Base-by-base conservation (phyloP, 2,888 invertebrate species). In the Zeuzera pyrina region DNA sequence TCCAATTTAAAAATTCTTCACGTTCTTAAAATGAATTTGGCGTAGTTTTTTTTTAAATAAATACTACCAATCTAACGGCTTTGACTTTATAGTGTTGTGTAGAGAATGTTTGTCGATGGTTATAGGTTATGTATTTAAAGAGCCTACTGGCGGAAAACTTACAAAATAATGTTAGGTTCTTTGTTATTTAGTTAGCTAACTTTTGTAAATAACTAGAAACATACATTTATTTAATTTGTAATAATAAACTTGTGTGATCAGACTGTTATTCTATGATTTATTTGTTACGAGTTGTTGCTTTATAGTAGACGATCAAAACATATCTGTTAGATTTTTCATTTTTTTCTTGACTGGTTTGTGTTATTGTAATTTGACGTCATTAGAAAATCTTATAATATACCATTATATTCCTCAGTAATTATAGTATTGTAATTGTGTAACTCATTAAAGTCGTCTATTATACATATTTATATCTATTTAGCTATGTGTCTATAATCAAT, bases 171-270 rank as follows among this genome's bases (percentile, higher is more conserved):
- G 48, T 71, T 76, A 78, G 61, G 71, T 68, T 73, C 67, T 70
- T 79, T 83, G 83, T 83, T 83, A 81, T 81, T 81, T 83, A 83
- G 81, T 83, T 81, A 79, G 76, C 69, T 81, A 81, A 83, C 79
- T 66, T 68, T 67, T 83, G 81, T 83, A 83, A 76, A 83, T 83
- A 83, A 74, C 67, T 81, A 79, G 76, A 78, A 66, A 63, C 74
- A 70, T 72, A 72, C 74, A 72, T 62, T 62, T 56, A 55, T 54
- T 72, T 71, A 71, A 78, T 81, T 81, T 81, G 81, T 79, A 79
- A 78, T 78, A 74, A 79, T 79, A 81, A 76, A 70, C 66, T 76
- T 61, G 81, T 78, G 81, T 81, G 78, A 77, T 78, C 78, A 81
- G 77, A 79, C 79, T 83, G 81, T 81, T 83, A 77, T 52, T 61